Percentiles rank a stretch among this genome's conserved stretches.
phyloP scores from a whole-genome alignment of 2,797 vertebrate genomes.

The Staurois parvus region DNA sequence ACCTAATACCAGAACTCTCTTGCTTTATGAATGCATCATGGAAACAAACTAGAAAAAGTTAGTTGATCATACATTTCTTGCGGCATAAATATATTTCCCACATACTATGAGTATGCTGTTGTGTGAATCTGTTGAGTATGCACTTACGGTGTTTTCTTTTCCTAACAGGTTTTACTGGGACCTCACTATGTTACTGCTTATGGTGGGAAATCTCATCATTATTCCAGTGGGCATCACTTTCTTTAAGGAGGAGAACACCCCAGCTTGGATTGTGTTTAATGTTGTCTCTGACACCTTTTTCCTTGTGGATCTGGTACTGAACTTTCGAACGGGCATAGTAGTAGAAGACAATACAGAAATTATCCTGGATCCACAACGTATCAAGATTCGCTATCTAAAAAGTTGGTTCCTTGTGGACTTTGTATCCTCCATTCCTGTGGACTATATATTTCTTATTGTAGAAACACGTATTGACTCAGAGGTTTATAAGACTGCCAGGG shows the following conservation, averaged over 20 bases:
- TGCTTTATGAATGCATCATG: neutral
- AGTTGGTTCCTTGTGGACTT: slow-evolving; percentile 99
- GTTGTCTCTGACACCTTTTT: slow-evolving; percentile 99
- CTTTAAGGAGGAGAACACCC: slow-evolving; percentile 99
- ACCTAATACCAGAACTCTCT: slow-evolving; percentile 1
- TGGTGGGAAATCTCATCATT: slow-evolving; percentile 99
- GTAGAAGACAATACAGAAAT: slow-evolving; percentile 99
- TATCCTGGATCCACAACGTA: slow-evolving; percentile 94
- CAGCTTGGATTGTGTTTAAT: slow-evolving; percentile 98
- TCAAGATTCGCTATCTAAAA: slow-evolving; percentile 97
- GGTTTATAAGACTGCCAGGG: slow-evolving; percentile 98
- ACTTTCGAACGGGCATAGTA: slow-evolving; percentile 98
- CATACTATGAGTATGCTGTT: too few relatives aligned
- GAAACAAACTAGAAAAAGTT: neutral
- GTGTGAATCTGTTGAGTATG: neutral
- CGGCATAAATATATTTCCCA: too few relatives aligned
- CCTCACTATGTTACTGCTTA: slow-evolving; percentile 96
- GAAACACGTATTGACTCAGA: slow-evolving; percentile 98
- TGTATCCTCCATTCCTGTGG: slow-evolving; percentile 98
- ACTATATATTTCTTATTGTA: slow-evolving; percentile 99
- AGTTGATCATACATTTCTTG: too few relatives aligned
- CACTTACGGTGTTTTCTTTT: slow-evolving; percentile 15
- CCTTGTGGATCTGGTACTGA: slow-evolving; percentile 97
- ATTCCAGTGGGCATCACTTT: slow-evolving; percentile 99
- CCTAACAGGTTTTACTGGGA: slow-evolving; percentile 96